A percentile compares a stretch with the other conserved stretches of the same genome.
Evolutionary conservation across 2,113 vertebrate species (phyloP).

Genomic region (Recurvirostra avosetta): DNA sequence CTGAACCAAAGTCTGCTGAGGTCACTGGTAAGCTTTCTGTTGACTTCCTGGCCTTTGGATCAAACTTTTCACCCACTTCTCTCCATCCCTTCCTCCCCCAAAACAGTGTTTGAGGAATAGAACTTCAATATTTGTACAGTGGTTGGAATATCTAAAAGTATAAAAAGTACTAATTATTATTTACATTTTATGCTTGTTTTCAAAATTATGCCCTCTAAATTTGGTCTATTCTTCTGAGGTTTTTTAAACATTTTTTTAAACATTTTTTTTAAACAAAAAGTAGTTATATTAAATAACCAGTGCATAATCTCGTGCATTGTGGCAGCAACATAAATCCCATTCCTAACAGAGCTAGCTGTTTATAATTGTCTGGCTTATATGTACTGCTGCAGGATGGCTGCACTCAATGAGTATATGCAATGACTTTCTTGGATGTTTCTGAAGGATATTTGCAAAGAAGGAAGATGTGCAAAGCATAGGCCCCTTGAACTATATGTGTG

Average conservation of each 20-base stretch:
- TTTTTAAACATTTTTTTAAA: neutral
- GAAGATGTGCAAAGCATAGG: conserved; percentile 80
- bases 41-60: neutral
- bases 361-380: conserved; percentile 83
- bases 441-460: conserved; percentile 82
- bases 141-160: neutral
- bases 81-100: neutral
- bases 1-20: neutral
- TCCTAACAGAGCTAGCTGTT: conserved; percentile 74
- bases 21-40: neutral
- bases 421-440: conserved; percentile 85
- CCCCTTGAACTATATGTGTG: conserved; percentile 80
- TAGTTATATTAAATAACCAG: neutral
- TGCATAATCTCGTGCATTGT: neutral
- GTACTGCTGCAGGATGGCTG: conserved; percentile 84
- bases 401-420: conserved; percentile 82
- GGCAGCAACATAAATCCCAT: conserved; percentile 35
- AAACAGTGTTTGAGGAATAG: neutral
- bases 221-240: conserved; percentile 35
- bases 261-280: neutral
- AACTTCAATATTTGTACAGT: neutral
- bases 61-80: neutral
- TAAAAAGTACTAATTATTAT: neutral
- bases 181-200: conserved; percentile 32
- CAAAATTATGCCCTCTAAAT: conserved; percentile 37